Base-by-base conservation (phyloP, 2,113 vertebrate genomes). In the Epinephelus fuscoguttatus region DNA sequence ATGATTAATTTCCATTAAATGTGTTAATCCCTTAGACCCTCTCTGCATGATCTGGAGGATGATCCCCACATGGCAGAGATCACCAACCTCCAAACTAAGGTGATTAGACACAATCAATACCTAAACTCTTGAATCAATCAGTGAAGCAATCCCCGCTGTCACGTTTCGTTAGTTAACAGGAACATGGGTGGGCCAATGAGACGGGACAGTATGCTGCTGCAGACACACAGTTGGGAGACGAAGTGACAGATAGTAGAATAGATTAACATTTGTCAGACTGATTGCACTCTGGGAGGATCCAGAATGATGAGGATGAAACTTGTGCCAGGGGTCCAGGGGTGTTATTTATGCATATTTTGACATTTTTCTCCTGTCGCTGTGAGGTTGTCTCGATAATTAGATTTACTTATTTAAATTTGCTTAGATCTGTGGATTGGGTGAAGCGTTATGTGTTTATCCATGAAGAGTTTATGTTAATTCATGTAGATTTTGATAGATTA, bases 31-130 rank as follows among this genome's bases (percentile, higher is more conserved):
- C 75, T 83, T 52, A 94, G 92, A 78, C 47, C 50, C 8, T 33
- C 68, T 37, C 74, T 88, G 23, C 61, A 72, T 60, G 78, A 84
- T 52, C 79, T 81, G 70, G 53, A 87, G 64, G 82, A 85, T 37
- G 84, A 91, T 57, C 78, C 30, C 60, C 60, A 62, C 62, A 40
- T 72, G 18, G 70, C 84, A 56, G 80, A 88, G 50, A 85, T 93
- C 85, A 67, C 63, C 10, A 60, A 89, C 62, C 82, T 90, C 33
- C 84, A 92, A 81, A 88, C 69, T 17, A 92, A 93, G 92, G 93
- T 94, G 69, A 93, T 79, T 56, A 52, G 40, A 80, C 19, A 49
- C 18, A 25, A 87, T 76, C 78, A 45, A 80, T 83, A 62, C 15
- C 6, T 68, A 52, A 84, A 81, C 53, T 75, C 67, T 82, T 60